A percentile compares a stretch with the other conserved stretches of the same genome.
phyloP scores from a whole-genome alignment of 2,888 invertebrate species.

The Bursaphelenchus okinawaensis region DNA sequence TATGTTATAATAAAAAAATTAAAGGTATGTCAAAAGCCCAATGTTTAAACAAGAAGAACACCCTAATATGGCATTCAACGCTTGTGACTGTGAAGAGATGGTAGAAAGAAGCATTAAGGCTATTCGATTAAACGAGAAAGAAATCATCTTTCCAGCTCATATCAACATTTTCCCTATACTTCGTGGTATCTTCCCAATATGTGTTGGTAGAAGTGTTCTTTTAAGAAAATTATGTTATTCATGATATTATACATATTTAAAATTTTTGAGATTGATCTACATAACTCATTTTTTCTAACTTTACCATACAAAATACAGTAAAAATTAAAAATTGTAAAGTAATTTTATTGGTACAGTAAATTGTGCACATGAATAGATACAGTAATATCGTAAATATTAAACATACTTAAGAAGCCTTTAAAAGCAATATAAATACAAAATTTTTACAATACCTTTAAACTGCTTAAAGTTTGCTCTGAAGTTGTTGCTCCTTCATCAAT shows the following conservation, averaged over 20 bases:
- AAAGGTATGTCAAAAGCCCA: not conserved
- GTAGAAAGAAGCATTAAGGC: constrained; percentile 75
- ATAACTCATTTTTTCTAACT: too few species aligned
- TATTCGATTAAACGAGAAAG: constrained; percentile 70
- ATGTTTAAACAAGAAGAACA: not conserved
- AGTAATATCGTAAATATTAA: too few species aligned
- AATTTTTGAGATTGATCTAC: constrained; percentile 20
- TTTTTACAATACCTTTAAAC: too few species aligned
- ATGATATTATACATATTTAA: too few species aligned
- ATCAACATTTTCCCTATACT: not conserved
- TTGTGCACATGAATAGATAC: too few species aligned
- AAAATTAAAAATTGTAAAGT: too few species aligned
- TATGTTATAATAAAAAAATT: too few species aligned
- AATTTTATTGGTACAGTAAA: too few species aligned
- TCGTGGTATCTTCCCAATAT: not conserved
- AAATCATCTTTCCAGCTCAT: constrained; percentile 71
- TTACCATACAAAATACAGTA: too few species aligned
- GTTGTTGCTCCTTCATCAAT: constrained; percentile 26
- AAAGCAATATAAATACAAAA: too few species aligned
- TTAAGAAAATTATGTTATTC: not conserved
- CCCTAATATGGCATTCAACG: not conserved
- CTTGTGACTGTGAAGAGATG: constrained; percentile 73
- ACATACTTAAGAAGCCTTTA: too few species aligned
- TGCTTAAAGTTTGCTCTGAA: constrained; percentile 12
- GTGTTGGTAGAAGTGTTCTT: not conserved